Base-by-base conservation (phyloP, 2,888 invertebrate genomes). In the Biston betularia region DNA sequence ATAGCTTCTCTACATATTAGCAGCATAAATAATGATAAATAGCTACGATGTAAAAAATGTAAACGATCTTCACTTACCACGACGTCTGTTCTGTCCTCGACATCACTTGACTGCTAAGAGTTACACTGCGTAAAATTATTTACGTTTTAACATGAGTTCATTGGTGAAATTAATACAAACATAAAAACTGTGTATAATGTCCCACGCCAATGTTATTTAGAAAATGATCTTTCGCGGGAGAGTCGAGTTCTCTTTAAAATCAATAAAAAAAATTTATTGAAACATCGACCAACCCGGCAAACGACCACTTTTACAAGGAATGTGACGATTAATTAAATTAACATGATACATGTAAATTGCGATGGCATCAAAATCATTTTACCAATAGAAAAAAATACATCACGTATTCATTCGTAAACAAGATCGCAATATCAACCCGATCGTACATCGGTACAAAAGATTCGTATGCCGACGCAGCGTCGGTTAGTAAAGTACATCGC, bases 251-350 rank as follows among this genome's bases (percentile, higher is more conserved):
- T n/a, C 45, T 11, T n/a, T 35, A n/a, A 15, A 12, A 35, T 1
- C 14, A 4, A 33, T 11, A n/a, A 24, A 40, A n/a, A 11, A 14
- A 34, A 46, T 14, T 15, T 35, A 15, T 6, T 46, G 33, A 44
- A 58, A 44, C 68, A 65, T 42, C 56, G 55, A 44, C 72, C 70
- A 54, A 53, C 76, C 78, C 76, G 56, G 68, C 72, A 75, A 75
- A 75, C 81, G 80, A 80, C 75, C 77, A 78, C 81, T 84, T 85
- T 84, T 79, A 87, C 88, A 87, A 81, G 76, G 75, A 74, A 78
- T 79, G 78, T 77, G 74, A 76, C 71, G 63, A 68, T 76, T 74
- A 77, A 63, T 55, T 57, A 65, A 76, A 81, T 78, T 81, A 84
- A 79, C 79, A 79, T 81, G 80, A 82, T 71, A 74, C 69, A 76